Evolutionary conservation across 2,888 invertebrate genomes (phyloP), one percentile per base, ranked within the genome.

Genomic region (Pollenia angustigena): DNA sequence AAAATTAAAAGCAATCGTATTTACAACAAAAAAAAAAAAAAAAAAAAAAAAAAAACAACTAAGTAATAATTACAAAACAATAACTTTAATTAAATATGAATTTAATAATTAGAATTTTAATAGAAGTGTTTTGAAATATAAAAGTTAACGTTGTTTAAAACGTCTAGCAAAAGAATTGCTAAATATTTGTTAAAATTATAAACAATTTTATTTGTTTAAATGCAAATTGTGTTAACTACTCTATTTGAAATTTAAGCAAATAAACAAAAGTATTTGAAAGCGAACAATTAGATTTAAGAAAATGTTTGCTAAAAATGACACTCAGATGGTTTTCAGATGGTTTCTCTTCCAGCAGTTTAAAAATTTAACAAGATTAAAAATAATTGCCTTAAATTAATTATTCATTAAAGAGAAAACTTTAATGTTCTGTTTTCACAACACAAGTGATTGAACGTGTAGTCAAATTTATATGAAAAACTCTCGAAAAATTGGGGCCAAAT

Each of bases 61-160:
- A 16, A n/a, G 58, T 62, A 52, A 74, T 16, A 40, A 56, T 50
- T 42, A 56, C 42, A 66, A 71, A 46, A 8, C 48, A 69, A 71
- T 54, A 48, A 40, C 9, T 56, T 6, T 46, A 78, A 50, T 18
- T 68, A 42, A n/a, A 42, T 6, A 46, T 40, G 23, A 54, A 16
- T 14, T 44, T 1, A 42, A 0, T n/a, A n/a, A 32, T 42, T 52
- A 71, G 40, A 79, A 14, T 7, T 12, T 1, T 23, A 68, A 48
- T 3, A 60, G 44, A 76, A 64, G 40, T 64, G 40, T 81, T 62
- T 54, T 54, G 62, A 52, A 62, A 62, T 52, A 32, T 32, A 0
- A 32, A 32, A 32, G 4, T 32, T 0, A 32, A 32, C 32, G 32
- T 32, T 32, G 32, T 32, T 6, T 32, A 0, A 32, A 23, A 32